Percentiles rank a stretch among this genome's conserved stretches.
Conservation (phyloP, 2,113 vertebrate species). For the Emydura subglobosa region DNA sequence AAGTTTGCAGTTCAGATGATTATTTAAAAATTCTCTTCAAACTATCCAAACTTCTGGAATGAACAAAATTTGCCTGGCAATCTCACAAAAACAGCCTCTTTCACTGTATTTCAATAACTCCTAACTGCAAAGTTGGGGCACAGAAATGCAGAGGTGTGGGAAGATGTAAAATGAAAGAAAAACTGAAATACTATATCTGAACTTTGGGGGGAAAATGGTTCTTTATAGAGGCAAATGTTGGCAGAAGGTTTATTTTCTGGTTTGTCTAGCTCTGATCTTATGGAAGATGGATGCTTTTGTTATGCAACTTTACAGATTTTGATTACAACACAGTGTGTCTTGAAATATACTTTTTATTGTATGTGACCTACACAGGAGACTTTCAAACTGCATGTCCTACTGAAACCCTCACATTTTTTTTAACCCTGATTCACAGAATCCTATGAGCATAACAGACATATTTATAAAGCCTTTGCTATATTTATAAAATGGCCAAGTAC, state of each 20-base stretch:
- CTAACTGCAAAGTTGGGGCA: neutral
- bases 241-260: neutral
- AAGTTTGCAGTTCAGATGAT: neutral
- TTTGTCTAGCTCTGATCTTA: neutral
- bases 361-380: neutral
- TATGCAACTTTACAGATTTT: neutral
- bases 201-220: neutral
- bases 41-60: neutral
- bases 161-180: neutral
- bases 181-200: neutral
- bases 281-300: neutral
- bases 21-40: neutral
- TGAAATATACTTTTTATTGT: neutral
- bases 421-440: neutral
- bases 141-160: neutral
- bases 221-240: neutral
- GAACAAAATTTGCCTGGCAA: neutral
- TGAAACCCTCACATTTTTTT: neutral
- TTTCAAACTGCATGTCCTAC: neutral
- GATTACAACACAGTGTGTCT: too few relatives aligned
- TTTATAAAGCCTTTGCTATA: neutral
- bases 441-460: neutral
- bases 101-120: neutral
- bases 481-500: neutral
- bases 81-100: neutral